Evolutionary conservation across 1,140 invertebrate species (phyloP), one percentile per base, ranked within the genome.

Genomic region (Lordiphosa mommai): DNA sequence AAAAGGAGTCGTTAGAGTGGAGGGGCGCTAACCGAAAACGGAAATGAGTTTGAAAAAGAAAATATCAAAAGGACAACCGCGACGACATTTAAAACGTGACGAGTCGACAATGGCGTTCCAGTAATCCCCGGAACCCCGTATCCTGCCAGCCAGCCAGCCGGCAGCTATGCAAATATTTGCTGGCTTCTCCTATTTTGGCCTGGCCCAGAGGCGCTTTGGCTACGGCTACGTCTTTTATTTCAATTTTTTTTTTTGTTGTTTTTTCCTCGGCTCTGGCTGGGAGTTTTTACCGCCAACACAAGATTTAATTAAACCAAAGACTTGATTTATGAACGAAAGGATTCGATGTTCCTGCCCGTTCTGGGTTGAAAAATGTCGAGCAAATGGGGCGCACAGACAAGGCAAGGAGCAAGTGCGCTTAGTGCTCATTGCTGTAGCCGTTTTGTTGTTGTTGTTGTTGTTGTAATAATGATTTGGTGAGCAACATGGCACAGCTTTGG

Each of bases 281-380:
- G 82, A 73, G 67, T 74, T 87, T 87, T 88, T 88, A 87, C 85
- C 79, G 86, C 85, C 86, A 88, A 85, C 86, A 85, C 86, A 88
- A 88, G 86, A 88, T 88, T 88, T 88, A 88, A 88, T 88, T 88
- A 88, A 88, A 88, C 86, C 86, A 86, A 88, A 86, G 86, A 88
- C 86, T 88, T 88, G 86, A 88, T 88, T 88, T 88, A 88, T 88
- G 86, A 87, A 84, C 80, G 86, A 88, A 88, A 88, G 86, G 86
- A 88, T 88, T 88, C 80, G 72, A 76, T 73, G 65, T 67, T 64
- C 63, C 58, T 55, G 64, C 52, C 53, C 44, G 50, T 43, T 43
- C 40, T 52, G 70, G 50, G 55, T 69, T 84, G 77, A 84, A 76
- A 80, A 80, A 80, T 84, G 77, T 68, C 63, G 64, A 68, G 52